Base-by-base conservation (phyloP, 2,888 invertebrate species). In the Lasioglossum malachurum region DNA sequence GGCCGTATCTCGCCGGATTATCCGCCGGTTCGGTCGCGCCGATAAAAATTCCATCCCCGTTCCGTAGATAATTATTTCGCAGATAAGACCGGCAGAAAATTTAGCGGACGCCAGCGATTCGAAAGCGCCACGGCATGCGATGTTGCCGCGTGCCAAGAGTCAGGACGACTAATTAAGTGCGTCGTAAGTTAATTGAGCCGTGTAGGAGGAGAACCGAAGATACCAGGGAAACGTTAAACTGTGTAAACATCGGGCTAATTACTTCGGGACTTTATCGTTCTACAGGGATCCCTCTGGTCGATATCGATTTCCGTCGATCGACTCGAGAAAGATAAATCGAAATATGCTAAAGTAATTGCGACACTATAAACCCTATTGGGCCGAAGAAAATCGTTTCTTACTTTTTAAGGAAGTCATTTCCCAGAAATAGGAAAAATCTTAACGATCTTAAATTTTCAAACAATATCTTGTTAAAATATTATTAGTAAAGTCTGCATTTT, bases 171-270 rank as follows among this genome's bases (percentile, higher is more conserved):
- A 94, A 94, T 94, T 94, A 93, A 93, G 94, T 92, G 88, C 92
- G 92, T 91, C 93, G 91, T 91, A 92, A 93, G 93, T 94, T 94
- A 94, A 94, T 94, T 93, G 93, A 92, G 92, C 88, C 77, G 88
- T 87, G 92, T 84, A 84, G 87, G 88, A 90, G 88, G 84, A 87
- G 85, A 90, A 84, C 79, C 86, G 85, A 88, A 91, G 91, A 91
- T 90, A 88, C 90, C 86, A 87, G 90, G 84, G 88, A 91, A 89
- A 92, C 91, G 92, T 91, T 94, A 92, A 93, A 93, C 92, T 93
- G 93, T 92, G 93, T 93, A 93, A 94, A 94, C 94, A 93, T 91
- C 92, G 91, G 88, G 90, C 92, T 93, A 94, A 94, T 94, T 94
- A 93, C 90, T 89, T 89, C 83, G 91, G 90, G 92, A 91, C 93